Evolutionary conservation across 2,113 vertebrate genomes (phyloP).

Genomic region (Hipposideros armiger): DNA sequence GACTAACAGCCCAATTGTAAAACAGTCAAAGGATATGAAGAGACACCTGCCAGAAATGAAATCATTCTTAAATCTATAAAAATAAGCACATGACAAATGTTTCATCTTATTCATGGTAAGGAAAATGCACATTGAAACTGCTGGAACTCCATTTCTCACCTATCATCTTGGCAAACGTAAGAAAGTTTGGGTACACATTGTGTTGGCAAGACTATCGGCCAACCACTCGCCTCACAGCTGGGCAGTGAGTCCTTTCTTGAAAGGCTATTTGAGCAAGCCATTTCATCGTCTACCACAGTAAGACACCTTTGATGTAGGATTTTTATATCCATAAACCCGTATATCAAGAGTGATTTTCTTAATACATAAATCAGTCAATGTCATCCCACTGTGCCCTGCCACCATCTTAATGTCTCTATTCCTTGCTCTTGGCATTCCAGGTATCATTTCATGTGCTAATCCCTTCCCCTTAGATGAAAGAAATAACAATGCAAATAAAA

Average conservation of each 20-base stretch:
- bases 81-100: not conserved
- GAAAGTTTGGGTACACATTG: not conserved
- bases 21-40: not conserved
- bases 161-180: not conserved
- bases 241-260: not conserved
- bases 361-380: not conserved
- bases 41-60: not conserved
- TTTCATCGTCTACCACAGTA: not conserved
- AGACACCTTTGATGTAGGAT: not conserved
- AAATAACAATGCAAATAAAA: not conserved
- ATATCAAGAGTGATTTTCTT: not conserved
- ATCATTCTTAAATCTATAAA: not conserved
- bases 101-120: not conserved
- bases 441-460: not conserved
- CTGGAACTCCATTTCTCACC: not conserved
- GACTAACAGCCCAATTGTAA: not conserved
- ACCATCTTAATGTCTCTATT: not conserved
- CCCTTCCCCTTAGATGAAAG: not conserved
- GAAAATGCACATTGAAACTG: not conserved
- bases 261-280: not conserved
- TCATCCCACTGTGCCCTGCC: not conserved
- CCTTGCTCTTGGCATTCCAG: not conserved
- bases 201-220: not conserved
- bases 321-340: not conserved
- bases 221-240: not conserved